Conservation (phyloP, 2,113 vertebrate species). For the Bothrops jararaca region DNA sequence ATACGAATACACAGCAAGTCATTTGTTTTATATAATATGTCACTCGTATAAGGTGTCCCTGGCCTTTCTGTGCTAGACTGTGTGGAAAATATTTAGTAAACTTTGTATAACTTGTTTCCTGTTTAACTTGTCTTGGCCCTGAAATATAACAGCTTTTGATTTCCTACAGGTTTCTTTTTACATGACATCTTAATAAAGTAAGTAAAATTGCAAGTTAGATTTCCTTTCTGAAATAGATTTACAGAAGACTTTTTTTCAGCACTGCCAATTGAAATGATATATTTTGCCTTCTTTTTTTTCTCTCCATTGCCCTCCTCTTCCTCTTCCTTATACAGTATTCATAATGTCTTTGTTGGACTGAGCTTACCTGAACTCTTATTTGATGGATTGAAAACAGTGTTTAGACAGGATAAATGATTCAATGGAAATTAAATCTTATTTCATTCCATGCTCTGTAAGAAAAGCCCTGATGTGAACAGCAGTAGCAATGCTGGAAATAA, state of each 20-base stretch:
- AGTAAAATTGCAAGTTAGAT: not conserved
- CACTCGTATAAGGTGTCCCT: not conserved
- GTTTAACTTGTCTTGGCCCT: not conserved
- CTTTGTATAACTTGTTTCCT: not conserved
- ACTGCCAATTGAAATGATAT: rapidly evolving
- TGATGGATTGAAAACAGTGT: slow-evolving; percentile 37
- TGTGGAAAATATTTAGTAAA: not conserved
- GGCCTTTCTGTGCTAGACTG: not conserved
- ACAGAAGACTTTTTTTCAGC: not conserved
- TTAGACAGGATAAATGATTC: slow-evolving; percentile 34
- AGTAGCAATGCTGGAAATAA: slow-evolving; percentile 35
- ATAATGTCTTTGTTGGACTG: slow-evolving; percentile 3
- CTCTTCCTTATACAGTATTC: not conserved
- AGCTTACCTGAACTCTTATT: slow-evolving; percentile 10
- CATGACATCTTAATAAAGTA: not conserved
- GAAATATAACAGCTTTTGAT: not conserved
- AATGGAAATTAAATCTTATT: slow-evolving; percentile 40
- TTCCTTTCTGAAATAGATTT: not conserved
- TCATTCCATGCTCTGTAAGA: slow-evolving; percentile 31
- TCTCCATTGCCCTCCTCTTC: not conserved
- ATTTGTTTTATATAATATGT: not conserved
- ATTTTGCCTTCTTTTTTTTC: not conserved
- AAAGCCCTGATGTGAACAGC: slow-evolving; percentile 13
- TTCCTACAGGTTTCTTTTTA: not conserved
- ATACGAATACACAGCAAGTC: not conserved